Evolutionary conservation across 2,797 vertebrate species (phyloP), one percentile per base, ranked within the genome.

Genomic region (Octomys mimax): DNA sequence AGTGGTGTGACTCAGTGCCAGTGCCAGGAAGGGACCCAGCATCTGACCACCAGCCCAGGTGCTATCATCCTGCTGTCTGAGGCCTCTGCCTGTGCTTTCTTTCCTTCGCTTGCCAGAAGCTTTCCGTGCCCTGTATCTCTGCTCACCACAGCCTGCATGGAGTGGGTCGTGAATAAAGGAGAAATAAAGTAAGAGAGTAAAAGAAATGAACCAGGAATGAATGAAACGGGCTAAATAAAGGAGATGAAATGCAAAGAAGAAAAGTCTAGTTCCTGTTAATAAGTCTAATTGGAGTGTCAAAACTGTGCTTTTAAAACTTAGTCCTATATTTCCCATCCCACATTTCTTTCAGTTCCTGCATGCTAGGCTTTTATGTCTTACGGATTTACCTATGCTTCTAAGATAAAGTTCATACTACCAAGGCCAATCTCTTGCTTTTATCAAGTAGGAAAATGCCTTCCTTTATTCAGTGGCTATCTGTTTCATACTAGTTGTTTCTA

Each of bases 391-490:
- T 10, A 3, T 18, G 14, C 12, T 89, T 46, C 24, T 62, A 2
- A 28, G 33, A 14, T 57, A 26, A 95, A 42, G 46, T 62, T 54
- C 33, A 24, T 9, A 46, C 16, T 21, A n/a, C 73, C 10, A 22
- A 93, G 39, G 64, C 71, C 75, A 75, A 2, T 19, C 49, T 49
- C 86, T 49, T 28, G 28, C 70, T 91, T 83, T 79, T 71, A 52
- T 64, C 81, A 77, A 26, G 4, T 28, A 81, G 33, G 68, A 87
- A 49, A 57, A 73, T 14, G 77, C 62, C 13, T 61, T 71, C 6
- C 59, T 59, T 5, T 5, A 7, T 46, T 5, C 12, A 26, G 6
- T 6, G 46, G 13, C 46, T 79, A 4, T 39, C 0, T 36, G 0
- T 82, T 71, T 85, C 52, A 31, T 46, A 14, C 57, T 28, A 21